Evolutionary conservation across 2,797 vertebrate genomes (phyloP).

Genomic region (Salmo trutta): DNA sequence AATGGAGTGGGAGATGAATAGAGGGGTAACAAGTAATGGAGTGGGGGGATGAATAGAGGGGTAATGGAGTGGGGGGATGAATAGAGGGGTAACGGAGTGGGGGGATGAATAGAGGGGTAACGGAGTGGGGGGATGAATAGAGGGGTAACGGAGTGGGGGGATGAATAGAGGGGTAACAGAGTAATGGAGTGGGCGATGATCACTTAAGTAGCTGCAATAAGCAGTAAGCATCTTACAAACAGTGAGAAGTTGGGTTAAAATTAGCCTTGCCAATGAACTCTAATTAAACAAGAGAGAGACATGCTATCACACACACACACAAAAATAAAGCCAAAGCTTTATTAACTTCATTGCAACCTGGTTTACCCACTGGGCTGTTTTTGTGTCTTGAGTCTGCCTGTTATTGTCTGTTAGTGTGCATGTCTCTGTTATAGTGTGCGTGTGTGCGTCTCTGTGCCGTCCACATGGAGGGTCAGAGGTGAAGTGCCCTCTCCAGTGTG

Average conservation of each 20-base stretch:
- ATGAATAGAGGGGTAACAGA: no score
- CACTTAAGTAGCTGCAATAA: slow-evolving; percentile 6
- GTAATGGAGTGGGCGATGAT: no score
- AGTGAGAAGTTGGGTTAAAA: background rate
- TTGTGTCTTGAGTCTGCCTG: background rate
- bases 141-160: no score
- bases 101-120: no score
- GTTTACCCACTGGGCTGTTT: background rate
- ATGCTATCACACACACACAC: background rate
- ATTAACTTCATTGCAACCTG: background rate
- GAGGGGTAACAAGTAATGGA: background rate
- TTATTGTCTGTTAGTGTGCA: background rate
- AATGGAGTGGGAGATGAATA: no score
- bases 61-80: no score
- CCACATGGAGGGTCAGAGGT: background rate
- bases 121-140: no score
- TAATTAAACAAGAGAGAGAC: background rate
- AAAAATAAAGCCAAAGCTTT: background rate
- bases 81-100: no score
- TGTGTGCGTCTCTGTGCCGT: background rate
- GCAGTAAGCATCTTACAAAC: slow-evolving; percentile 1
- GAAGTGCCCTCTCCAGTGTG: slow-evolving; percentile 57
- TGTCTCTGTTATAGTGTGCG: background rate
- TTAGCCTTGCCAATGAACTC: background rate
- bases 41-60: no score